Evolutionary conservation across 2,888 invertebrate species (phyloP).

Genomic region (Stramonita haemastoma): DNA sequence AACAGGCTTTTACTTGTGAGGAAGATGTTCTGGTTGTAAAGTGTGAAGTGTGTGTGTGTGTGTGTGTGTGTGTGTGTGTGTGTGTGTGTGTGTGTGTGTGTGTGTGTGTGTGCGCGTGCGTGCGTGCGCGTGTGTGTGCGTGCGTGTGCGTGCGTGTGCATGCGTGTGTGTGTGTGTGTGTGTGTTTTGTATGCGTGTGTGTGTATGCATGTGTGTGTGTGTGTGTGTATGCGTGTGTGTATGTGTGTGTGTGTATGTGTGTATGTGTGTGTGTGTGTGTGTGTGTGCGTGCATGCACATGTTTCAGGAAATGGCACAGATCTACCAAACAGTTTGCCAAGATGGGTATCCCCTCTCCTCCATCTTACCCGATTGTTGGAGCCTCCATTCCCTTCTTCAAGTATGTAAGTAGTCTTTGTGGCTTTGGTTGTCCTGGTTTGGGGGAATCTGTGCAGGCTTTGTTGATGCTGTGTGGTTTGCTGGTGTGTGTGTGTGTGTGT

Average conservation of each 20-base stretch:
- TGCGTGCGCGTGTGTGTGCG: slow-evolving; percentile 28
- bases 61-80: slow-evolving; percentile 27
- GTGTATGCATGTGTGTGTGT: background rate
- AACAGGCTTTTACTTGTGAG: too few species aligned
- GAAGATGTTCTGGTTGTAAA: too few species aligned
- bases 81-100: background rate
- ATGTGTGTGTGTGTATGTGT: slow-evolving; percentile 25
- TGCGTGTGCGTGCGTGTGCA: slow-evolving; percentile 21
- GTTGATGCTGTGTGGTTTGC: too few species aligned
- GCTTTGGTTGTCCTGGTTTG: too few species aligned
- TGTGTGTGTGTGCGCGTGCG: background rate
- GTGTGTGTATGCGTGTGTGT: slow-evolving; percentile 29
- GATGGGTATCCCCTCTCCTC: too few species aligned
- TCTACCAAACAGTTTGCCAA: too few species aligned
- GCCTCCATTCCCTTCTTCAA: too few species aligned
- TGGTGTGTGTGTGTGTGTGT: too few species aligned
- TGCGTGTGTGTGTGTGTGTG: background rate
- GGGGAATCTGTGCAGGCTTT: too few species aligned
- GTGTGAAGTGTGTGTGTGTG: slow-evolving; percentile 23
- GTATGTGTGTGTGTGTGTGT: background rate
- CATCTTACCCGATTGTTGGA: too few species aligned
- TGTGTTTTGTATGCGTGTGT: background rate
- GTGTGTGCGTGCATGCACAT: slow-evolving; percentile 1
- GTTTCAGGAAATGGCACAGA: too few species aligned
- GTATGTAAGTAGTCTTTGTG: too few species aligned